Evolutionary conservation across 1,140 invertebrate genomes (phyloP).

Genomic region (Cydia pomonella): DNA sequence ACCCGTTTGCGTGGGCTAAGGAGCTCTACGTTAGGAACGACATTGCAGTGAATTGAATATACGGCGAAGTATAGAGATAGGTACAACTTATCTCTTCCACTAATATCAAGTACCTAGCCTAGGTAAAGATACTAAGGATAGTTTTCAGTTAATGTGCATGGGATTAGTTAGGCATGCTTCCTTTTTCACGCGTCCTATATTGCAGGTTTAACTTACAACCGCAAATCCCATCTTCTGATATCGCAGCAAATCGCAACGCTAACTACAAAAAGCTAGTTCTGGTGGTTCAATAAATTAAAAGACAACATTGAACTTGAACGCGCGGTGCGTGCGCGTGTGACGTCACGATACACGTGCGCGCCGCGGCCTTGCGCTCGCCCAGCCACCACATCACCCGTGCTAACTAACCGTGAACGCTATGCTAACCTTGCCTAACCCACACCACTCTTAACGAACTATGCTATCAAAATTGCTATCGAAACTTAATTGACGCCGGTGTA

Average conservation of each 20-base stretch:
- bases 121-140: too few relatives aligned
- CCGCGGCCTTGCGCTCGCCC: slow-evolving; percentile 37
- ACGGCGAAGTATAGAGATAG: background rate
- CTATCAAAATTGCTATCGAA: slow-evolving; percentile 20
- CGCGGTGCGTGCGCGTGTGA: slow-evolving; percentile 59
- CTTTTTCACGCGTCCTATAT: background rate
- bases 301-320: slow-evolving; percentile 78
- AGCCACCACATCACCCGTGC: slow-evolving; percentile 60
- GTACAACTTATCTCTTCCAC: background rate
- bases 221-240: background rate
- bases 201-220: too few relatives aligned
- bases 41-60: slow-evolving; percentile 33
- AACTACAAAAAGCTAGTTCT: background rate
- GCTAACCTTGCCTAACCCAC: slow-evolving; percentile 31
- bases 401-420: slow-evolving; percentile 53
- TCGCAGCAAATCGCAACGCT: background rate
- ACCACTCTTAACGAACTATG: slow-evolving; percentile 22
- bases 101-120: background rate
- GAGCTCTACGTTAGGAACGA: slow-evolving; percentile 7
- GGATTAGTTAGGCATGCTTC: slow-evolving; percentile 45
- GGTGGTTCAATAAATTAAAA: slow-evolving; percentile 58
- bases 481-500: slow-evolving; percentile 17
- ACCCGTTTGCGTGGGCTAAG: slow-evolving; percentile 20
- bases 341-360: slow-evolving; percentile 62
- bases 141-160: slow-evolving; percentile 39